Conservation (phyloP, 2,113 vertebrate genomes). For the Ranitomeya imitator region DNA sequence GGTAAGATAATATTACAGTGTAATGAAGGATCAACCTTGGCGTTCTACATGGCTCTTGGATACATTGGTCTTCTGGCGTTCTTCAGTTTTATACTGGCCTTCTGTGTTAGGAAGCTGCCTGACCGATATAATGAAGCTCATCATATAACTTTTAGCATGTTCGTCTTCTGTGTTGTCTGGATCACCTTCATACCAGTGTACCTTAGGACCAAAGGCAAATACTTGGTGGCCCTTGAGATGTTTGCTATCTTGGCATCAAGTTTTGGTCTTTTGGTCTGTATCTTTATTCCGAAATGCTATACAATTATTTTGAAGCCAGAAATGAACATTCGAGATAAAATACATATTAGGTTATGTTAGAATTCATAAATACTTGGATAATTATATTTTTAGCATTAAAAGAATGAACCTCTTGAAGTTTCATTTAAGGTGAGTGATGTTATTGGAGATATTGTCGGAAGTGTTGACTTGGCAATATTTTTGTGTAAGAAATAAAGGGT, state of each 20-base stretch:
- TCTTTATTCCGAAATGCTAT: background rate
- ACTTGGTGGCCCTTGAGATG: conserved; percentile 39
- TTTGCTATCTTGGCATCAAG: conserved; percentile 54
- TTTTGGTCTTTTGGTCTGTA: conserved; percentile 35
- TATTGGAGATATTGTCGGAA: too few species aligned
- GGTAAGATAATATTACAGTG: conserved; percentile 64
- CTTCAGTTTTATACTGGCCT: background rate
- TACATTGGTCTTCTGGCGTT: background rate
- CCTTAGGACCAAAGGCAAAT: conserved; percentile 50
- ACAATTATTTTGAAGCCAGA: background rate
- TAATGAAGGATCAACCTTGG: conserved; percentile 6
- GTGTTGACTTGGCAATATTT: too few species aligned
- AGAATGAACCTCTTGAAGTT: too few species aligned
- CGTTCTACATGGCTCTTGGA: background rate
- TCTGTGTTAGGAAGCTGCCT: background rate
- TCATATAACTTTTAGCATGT: conserved; percentile 58
- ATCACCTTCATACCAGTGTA: conserved; percentile 52
- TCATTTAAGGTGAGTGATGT: too few species aligned
- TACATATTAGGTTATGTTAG: too few species aligned
- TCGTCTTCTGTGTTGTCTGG: conserved; percentile 51
- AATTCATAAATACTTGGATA: too few species aligned
- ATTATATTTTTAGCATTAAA: too few species aligned
- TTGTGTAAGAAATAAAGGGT: too few species aligned
- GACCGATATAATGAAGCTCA: conserved; percentile 7
- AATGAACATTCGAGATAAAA: background rate